Evolutionary conservation across 2,888 invertebrate species (phyloP), one percentile per base, ranked within the genome.

Genomic region (Ophion ventricosus): DNA sequence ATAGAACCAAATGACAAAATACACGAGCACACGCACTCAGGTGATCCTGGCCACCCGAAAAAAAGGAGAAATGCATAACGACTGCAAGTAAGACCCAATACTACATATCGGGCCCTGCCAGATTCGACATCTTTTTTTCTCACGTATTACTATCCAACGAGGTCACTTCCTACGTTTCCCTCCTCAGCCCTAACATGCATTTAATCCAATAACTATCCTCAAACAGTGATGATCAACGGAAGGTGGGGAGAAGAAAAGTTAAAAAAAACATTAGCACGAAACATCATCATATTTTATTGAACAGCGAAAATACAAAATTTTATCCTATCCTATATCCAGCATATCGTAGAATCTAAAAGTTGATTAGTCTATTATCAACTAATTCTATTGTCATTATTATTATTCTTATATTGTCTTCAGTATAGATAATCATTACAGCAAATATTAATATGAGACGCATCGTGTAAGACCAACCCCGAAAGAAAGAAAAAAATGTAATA

Each of bases 71-170:
- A 74, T 49, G 25, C 49, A 63, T 17, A 49, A 49, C 49, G 49
- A 49, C 49, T 49, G 63, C 74, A 63, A n/a, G 43, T 61, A 66
- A 74, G 59, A 70, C 49, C 70, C 75, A 76, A 76, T 73, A 57
- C 78, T 64, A 84, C 84, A 84, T 84, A 84, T 84, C 84, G 80
- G 59, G 77, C 74, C 57, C 26, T 63, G 63, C 57, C 76, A 74
- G 77, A 69, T 59, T 70, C 63, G 74, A 84, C 40, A 77, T 73
- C 14, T 57, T 73, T 73, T 79, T 80, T 14, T 63, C 40, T 49
- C 63, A 11, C 74, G 63, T 63, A 63, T 74, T 29, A 4, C 14
- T 10, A 80, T 80, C 54, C 61, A 63, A 49, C 75, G 75, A 83
- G 59, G 40, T 80, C 66, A 80, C 79, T 79, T 64, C 70, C 83